These are phyloP conservation scores for Triplophysa dalaica DNA, from an alignment of 2,113 vertebrate species.

Conservation along the genomic window DNA sequence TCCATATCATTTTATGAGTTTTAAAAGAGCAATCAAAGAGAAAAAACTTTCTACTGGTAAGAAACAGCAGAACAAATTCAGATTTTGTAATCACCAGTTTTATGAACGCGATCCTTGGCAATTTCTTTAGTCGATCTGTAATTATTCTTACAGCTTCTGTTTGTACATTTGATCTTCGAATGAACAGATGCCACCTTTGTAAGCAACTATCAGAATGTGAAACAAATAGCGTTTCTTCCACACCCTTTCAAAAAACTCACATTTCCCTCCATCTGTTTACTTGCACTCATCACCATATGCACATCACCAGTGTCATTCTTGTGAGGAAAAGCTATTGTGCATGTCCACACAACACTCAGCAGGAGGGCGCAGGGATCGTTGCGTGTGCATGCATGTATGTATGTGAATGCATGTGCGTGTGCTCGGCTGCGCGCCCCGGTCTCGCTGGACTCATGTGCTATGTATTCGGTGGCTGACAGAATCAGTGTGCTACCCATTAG, in stretches of 20 bases:
- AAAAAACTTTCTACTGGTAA: too few species aligned
- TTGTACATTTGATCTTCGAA: constrained; percentile 35
- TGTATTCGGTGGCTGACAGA: constrained; percentile 65
- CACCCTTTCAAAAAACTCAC: neutral
- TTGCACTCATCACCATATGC: constrained; percentile 14
- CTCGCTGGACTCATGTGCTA: constrained; percentile 64
- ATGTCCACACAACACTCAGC: constrained; percentile 45
- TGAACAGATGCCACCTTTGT: constrained; percentile 6
- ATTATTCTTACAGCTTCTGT: constrained; percentile 26
- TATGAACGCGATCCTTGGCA: constrained; percentile 1
- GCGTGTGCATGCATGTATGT: constrained; percentile 45
- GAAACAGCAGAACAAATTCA: too few species aligned
- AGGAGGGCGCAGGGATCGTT: constrained; percentile 40
- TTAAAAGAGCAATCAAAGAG: too few species aligned
- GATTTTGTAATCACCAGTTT: neutral
- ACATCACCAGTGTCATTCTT: constrained; percentile 10
- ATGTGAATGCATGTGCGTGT: constrained; percentile 33
- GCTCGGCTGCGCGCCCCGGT: constrained; percentile 9
- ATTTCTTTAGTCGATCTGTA: neutral
- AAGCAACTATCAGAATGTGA: constrained; percentile 15
- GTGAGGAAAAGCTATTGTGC: constrained; percentile 28
- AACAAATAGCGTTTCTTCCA: constrained; percentile 12
- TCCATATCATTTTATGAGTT: too few species aligned
- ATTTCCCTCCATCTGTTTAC: constrained; percentile 19
- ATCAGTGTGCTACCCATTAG: constrained; percentile 75